phyloP scores from a whole-genome alignment of 2,797 vertebrate species.

The Danio kyathit region DNA sequence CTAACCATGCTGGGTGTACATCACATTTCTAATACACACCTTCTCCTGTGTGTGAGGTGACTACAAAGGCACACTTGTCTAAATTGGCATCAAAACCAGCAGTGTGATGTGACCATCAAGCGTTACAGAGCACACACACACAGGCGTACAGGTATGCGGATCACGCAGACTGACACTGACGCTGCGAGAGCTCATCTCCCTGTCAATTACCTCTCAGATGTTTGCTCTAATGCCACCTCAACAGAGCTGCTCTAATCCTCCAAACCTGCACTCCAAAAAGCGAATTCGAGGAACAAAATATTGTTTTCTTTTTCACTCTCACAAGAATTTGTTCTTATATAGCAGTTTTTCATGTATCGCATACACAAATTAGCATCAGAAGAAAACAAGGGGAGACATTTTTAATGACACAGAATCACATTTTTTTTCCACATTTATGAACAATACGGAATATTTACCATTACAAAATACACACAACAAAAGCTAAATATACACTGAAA shows the following conservation, averaged over 20 bases:
- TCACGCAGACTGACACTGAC: slow-evolving; percentile 76
- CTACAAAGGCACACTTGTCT: slow-evolving; percentile 73
- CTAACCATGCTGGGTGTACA: neutral
- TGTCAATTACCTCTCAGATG: slow-evolving; percentile 79
- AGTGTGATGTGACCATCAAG: slow-evolving; percentile 80
- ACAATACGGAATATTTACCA: too few species aligned
- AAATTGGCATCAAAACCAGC: slow-evolving; percentile 80
- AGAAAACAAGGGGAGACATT: neutral
- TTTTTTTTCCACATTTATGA: too few species aligned
- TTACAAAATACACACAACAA: too few species aligned
- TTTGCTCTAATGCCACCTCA: slow-evolving; percentile 78
- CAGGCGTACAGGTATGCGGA: slow-evolving; percentile 73
- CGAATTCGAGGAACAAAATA: slow-evolving; percentile 56
- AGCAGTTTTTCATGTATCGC: neutral
- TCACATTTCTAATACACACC: slow-evolving; percentile 52
- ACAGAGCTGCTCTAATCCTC: slow-evolving; percentile 70
- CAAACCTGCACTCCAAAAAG: slow-evolving; percentile 67
- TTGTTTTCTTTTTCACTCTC: too few species aligned
- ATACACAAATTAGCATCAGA: neutral
- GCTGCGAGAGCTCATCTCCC: slow-evolving; percentile 75
- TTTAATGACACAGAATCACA: neutral
- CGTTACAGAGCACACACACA: slow-evolving; percentile 69
- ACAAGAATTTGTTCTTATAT: neutral
- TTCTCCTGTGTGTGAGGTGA: slow-evolving; percentile 62
- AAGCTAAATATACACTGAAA: too few species aligned